Base-by-base conservation (phyloP, 2,113 vertebrate species). In the Mesembrinibis cayennensis region DNA sequence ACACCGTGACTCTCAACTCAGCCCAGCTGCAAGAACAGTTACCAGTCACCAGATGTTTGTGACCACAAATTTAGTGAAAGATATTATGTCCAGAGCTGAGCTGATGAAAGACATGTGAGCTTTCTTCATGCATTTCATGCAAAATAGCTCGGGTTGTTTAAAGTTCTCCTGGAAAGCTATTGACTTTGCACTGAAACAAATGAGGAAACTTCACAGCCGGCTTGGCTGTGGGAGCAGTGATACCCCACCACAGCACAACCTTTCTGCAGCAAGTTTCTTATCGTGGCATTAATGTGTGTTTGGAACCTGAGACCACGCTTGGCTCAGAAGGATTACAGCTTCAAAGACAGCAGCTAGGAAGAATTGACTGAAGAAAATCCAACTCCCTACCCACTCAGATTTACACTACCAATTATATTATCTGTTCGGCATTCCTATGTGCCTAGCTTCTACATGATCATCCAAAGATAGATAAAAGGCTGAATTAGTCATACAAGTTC, bases 351-450 rank as follows among this genome's bases (percentile, higher is more conserved):
- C 5, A 78, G 94, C 82, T 90, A 88, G 71, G 93, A 90, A 91
- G 92, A 93, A 80, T 34, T 77, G 93, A 94, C 92, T 94, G 96
- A 96, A 96, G 92, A 78, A 96, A 94, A 88, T 94, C 95, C 96
- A 96, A 82, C 44, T 90, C 74, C 87, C 93, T 90, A 58, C 95
- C 82, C 87, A 90, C 90, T 94, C 87, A 91, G 49, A 85, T 86
- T 94, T 88, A 94, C 62, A 90, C 87, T 94, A 80, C 74, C 85
- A 95, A 80, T 86, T 94, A 95, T 30, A 86, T 36, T 95, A 95
- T 85, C 93, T 88, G 82, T 38, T 85, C 5, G 0, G 58, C 90
- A 91, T 96, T 93, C 93, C 87, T 93, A 10, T 79, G 27, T 69
- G 71, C 84, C 73, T 65, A 74, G 69, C 78, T 93, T 95, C 92